These are phyloP conservation scores for Trematocara macrostoma DNA, from an alignment of 2,113 vertebrate species.

Conservation along the genomic window DNA sequence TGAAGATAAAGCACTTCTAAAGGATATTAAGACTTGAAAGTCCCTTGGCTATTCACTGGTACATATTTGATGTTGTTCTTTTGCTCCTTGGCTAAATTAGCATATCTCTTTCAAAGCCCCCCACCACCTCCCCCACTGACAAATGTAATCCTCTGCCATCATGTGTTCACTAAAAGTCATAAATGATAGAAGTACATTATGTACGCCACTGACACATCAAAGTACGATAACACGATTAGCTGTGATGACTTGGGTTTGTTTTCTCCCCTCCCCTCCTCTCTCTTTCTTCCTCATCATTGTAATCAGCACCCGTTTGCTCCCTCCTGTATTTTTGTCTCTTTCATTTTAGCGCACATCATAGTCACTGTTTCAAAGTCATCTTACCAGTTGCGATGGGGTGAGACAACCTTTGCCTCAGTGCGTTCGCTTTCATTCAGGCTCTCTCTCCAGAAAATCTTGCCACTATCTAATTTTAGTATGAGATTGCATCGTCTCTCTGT, in stretches of 20 bases:
- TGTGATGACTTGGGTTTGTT: conserved; percentile 82
- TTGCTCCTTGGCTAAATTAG: conserved; percentile 92
- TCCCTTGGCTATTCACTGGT: conserved; percentile 94
- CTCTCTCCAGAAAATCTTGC: conserved; percentile 32
- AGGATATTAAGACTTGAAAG: conserved; percentile 93
- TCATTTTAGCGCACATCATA: conserved; percentile 45
- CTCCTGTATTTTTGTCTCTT: conserved; percentile 44
- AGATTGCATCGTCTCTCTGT: not conserved
- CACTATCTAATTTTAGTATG: conserved; percentile 53
- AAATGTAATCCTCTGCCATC: conserved; percentile 85
- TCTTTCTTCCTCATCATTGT: conserved; percentile 49
- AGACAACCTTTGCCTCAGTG: conserved; percentile 35
- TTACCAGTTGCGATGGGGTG: conserved; percentile 28
- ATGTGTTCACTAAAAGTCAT: conserved; percentile 88
- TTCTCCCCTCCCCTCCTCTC: conserved; percentile 32
- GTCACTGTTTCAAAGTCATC: conserved; percentile 58
- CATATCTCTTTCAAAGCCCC: conserved; percentile 92
- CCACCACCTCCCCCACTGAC: conserved; percentile 66
- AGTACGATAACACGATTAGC: conserved; percentile 85
- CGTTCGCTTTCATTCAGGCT: conserved; percentile 39
- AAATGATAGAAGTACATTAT: conserved; percentile 85
- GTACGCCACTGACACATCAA: conserved; percentile 88
- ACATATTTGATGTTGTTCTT: conserved; percentile 96
- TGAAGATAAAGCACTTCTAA: conserved; percentile 94
- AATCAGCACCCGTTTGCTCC: conserved; percentile 43